Evolutionary conservation across 2,888 invertebrate genomes (phyloP), one percentile per base, ranked within the genome.

Genomic region (Stratiomys singularior): DNA sequence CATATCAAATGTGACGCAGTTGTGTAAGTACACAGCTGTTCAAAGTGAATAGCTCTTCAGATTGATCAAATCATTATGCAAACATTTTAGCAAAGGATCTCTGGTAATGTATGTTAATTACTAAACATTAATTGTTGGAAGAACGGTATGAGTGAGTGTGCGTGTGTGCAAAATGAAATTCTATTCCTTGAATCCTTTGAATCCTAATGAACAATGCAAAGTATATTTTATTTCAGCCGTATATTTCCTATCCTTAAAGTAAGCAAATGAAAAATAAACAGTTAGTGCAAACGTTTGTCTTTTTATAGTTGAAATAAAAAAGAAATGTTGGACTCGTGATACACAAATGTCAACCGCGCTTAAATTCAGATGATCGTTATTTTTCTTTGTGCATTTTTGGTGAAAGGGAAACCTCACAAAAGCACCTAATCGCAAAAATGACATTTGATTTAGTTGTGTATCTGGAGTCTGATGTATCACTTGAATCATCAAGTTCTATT

Each of bases 101-200:
- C 18, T 78, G 7, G 58, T n/a, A 52, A 60, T 23, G 21, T 69
- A 44, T 69, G 46, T 25, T n/a, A 64, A 66, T 30, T 66, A 69
- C 63, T 63, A 76, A 76, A 76, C 63, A 78, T 52, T 76, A 80
- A 77, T 78, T 81, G 80, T 80, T 80, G 81, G 79, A 77, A 80
- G 81, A 77, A 78, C 79, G 80, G 79, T 77, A 78, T 78, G 78
- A 78, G 80, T 78, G 81, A 78, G 80, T 78, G 81, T 77, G 81
- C 77, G 81, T 77, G 78, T 78, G 78, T 78, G 76, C 30, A 28
- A 27, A 52, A 47, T 52, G 18, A 60, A 28, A 9, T 21, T 66
- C n/a, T 13, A 25, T 15, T 37, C 66, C 66, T 44, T 1, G 4
- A 23, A 23, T 23, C 47, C 47, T 1, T 18, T 13, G 2, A 47